Evolutionary conservation across 2,888 invertebrate species (phyloP).

Genomic region (Heterodera filipjevi): DNA sequence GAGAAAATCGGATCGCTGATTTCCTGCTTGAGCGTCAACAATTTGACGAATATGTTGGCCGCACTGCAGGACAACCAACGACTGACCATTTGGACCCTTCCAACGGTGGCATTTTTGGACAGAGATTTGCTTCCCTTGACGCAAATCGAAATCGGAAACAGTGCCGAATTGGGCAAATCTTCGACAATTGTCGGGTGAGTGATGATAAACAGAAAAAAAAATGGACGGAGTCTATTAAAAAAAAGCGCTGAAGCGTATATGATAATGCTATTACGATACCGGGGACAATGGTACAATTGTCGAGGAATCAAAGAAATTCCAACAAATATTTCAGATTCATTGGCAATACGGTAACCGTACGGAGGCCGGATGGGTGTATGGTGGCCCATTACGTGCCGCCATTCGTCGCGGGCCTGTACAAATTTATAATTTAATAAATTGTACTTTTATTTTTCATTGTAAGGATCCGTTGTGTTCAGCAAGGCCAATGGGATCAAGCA

Average conservation of each 20-base stretch:
- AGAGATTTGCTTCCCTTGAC: constrained; percentile 75
- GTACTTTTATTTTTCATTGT: constrained; percentile 38
- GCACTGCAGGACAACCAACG: constrained; percentile 74
- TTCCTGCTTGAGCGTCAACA: constrained; percentile 76
- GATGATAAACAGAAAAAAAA: not conserved
- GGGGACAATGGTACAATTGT: too few species aligned
- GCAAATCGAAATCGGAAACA: constrained; percentile 67
- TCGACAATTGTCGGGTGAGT: constrained; percentile 52
- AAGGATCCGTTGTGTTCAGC: constrained; percentile 73
- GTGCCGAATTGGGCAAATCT: constrained; percentile 65
- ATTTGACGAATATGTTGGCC: constrained; percentile 72
- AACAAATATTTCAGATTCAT: constrained; percentile 72
- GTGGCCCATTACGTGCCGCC: constrained; percentile 77
- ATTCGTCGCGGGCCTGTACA: constrained; percentile 68
- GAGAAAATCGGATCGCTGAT: constrained; percentile 79
- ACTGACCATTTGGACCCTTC: constrained; percentile 78
- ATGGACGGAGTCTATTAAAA: too few species aligned
- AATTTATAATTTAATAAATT: not conserved
- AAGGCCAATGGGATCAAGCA: constrained; percentile 83
- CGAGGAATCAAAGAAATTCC: too few species aligned
- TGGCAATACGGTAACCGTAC: constrained; percentile 81
- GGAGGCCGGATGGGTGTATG: constrained; percentile 86
- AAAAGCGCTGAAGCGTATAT: too few species aligned
- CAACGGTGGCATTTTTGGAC: constrained; percentile 77
- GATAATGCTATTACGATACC: too few species aligned